Conservation (phyloP, 2,888 invertebrate genomes). For the Nipponacmea schrenckii region DNA sequence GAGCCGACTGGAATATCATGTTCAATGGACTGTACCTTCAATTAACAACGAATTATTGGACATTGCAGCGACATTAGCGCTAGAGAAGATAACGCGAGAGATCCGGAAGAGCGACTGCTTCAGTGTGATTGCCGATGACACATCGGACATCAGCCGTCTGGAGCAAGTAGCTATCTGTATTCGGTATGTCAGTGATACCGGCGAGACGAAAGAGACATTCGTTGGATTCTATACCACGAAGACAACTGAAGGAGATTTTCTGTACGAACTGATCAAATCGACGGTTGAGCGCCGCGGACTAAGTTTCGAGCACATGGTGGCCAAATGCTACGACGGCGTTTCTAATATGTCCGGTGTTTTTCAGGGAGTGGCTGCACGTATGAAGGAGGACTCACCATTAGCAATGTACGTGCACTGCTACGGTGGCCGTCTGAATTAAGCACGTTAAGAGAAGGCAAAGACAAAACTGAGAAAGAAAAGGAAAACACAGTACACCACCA, state of each 20-base stretch:
- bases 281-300: neutral
- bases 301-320: neutral
- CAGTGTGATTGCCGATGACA: neutral
- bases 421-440: neutral
- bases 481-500: too few relatives aligned
- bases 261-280: neutral
- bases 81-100: neutral
- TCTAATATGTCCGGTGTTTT: neutral
- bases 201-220: neutral
- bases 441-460: neutral
- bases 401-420: neutral
- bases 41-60: conserved; percentile 4
- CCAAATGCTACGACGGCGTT: neutral
- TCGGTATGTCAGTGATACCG: neutral
- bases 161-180: conserved; percentile 7
- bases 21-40: conserved; percentile 2
- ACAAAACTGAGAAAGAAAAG: too few relatives aligned
- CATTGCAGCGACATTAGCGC: neutral
- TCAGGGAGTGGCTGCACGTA: neutral
- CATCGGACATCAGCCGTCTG: neutral
- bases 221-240: neutral
- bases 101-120: neutral
- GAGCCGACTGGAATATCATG: neutral
- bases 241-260: neutral
- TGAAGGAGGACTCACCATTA: neutral